Percentiles rank a stretch among this genome's conserved stretches.
phyloP scores from a whole-genome alignment of 2,797 vertebrate species.

The Leucoraja ocellata region DNA sequence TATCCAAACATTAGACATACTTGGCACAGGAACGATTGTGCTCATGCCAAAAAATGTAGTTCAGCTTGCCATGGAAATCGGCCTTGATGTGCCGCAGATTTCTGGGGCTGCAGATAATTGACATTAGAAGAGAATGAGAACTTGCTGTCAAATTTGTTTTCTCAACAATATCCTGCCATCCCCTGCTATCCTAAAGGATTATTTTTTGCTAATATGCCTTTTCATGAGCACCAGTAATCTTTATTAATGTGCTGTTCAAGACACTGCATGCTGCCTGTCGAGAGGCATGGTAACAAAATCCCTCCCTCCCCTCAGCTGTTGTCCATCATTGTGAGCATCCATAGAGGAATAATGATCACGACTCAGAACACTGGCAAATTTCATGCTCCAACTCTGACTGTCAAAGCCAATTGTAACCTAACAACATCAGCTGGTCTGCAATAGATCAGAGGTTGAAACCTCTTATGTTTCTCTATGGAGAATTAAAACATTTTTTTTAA shows the following conservation, averaged over 20 bases:
- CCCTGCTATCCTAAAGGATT: background rate
- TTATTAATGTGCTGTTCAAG: background rate
- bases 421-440: background rate
- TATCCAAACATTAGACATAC: background rate
- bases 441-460: background rate
- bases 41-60: conserved; percentile 7
- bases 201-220: background rate
- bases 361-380: background rate
- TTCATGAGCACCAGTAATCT: background rate
- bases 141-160: background rate
- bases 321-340: background rate
- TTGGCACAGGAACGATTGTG: background rate
- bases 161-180: background rate
- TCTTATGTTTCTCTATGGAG: background rate
- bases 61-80: background rate
- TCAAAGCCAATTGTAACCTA: background rate
- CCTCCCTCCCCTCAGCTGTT: background rate
- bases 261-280: background rate
- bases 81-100: background rate
- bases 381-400: background rate
- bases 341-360: background rate
- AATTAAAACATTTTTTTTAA: background rate
- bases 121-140: background rate
- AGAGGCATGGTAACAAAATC: background rate
- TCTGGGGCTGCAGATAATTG: background rate